Evolutionary conservation across 2,113 vertebrate genomes (phyloP).

Genomic region (Pseudopodoces humilis): DNA sequence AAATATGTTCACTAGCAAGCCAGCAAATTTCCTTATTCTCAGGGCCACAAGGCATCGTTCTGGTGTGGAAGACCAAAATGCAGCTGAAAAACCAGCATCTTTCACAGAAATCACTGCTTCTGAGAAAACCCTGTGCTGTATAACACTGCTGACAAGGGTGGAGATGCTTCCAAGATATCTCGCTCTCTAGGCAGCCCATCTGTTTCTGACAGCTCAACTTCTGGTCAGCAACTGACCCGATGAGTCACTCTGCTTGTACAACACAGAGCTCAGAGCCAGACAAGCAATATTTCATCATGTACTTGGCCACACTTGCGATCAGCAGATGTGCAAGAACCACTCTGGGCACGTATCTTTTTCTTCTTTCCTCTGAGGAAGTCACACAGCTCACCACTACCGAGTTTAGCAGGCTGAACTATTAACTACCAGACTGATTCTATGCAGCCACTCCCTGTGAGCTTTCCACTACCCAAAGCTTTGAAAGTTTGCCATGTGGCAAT

Average conservation of each 20-base stretch:
- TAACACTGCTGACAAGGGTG: neutral
- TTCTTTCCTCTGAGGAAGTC: neutral
- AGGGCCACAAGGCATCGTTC: neutral
- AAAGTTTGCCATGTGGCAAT: neutral
- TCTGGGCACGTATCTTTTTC: neutral
- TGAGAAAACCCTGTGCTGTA: neutral
- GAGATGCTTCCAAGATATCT: neutral
- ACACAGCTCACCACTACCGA: neutral
- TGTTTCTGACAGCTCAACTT: neutral
- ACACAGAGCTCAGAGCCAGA: neutral
- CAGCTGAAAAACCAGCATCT: neutral
- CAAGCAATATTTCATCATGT: neutral
- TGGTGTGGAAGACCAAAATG: neutral
- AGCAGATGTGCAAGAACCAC: neutral
- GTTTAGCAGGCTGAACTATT: neutral
- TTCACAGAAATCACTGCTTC: neutral
- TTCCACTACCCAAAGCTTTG: neutral
- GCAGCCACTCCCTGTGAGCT: neutral
- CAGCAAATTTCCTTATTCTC: neutral
- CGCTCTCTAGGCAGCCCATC: slow-evolving; percentile 17
- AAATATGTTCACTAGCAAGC: neutral
- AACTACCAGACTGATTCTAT: neutral
- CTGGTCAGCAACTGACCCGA: neutral
- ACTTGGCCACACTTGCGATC: neutral
- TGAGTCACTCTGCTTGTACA: neutral